Evolutionary conservation across 2,113 vertebrate genomes (phyloP).

Genomic region (Pollachius pollachius): DNA sequence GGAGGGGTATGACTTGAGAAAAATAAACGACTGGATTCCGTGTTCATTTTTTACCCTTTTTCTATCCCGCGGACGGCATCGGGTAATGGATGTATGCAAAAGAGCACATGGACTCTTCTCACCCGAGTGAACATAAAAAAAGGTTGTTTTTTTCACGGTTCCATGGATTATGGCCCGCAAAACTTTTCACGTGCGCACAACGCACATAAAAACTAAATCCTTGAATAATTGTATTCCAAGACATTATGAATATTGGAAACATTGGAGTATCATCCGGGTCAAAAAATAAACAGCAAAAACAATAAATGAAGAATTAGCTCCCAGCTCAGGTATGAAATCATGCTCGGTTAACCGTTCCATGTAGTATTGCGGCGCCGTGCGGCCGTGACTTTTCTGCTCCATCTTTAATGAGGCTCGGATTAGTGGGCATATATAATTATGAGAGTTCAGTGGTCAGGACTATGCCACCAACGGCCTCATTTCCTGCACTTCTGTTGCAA

Average conservation of each 20-base stretch:
- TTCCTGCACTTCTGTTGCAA: constrained; percentile 21
- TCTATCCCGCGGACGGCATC: not conserved
- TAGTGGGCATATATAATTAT: constrained; percentile 16
- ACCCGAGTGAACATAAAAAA: too few species aligned
- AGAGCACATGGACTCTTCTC: not conserved
- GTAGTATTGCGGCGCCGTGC: not conserved
- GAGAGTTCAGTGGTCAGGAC: constrained; percentile 19
- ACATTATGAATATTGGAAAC: not conserved
- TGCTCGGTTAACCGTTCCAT: too few species aligned
- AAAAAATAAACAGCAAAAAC: too few species aligned
- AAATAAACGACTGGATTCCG: not conserved
- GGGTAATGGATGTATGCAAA: not conserved
- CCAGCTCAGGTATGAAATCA: not conserved
- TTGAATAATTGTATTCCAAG: too few species aligned
- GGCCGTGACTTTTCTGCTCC: constrained; percentile 3
- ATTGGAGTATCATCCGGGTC: not conserved
- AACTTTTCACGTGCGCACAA: too few species aligned
- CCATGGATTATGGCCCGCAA: too few species aligned
- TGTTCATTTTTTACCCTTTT: not conserved
- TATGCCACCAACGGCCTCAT: constrained; percentile 8
- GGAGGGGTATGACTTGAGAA: not conserved
- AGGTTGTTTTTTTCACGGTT: too few species aligned
- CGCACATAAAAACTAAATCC: too few species aligned
- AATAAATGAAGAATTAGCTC: too few species aligned
- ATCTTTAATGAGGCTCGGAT: constrained; percentile 20